phyloP scores from a whole-genome alignment of 1,140 invertebrate genomes.

The Physella acuta region DNA sequence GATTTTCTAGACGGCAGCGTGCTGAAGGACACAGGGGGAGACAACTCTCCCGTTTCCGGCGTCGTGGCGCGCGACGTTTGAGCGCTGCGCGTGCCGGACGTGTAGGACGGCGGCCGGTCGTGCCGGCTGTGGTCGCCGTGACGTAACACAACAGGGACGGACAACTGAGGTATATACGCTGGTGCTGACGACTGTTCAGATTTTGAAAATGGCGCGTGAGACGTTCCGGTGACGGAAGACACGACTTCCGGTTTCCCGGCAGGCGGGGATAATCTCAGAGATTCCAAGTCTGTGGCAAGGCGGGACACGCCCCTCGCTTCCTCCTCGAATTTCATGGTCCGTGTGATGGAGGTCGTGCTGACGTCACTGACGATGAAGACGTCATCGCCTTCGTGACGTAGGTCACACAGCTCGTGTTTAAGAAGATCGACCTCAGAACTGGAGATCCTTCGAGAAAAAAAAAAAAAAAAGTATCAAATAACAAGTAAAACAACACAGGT shows the following conservation, averaged over 20 bases:
- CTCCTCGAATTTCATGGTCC: background rate
- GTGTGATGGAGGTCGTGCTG: background rate
- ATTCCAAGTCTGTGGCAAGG: background rate
- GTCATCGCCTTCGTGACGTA: constrained; percentile 21
- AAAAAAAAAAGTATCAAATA: too few relatives aligned
- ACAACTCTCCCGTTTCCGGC: constrained; percentile 23
- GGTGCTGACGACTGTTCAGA: too few relatives aligned
- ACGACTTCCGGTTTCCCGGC: too few relatives aligned
- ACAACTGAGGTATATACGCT: too few relatives aligned
- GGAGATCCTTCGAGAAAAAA: constrained; percentile 33
- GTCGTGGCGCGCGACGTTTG: constrained; percentile 30
- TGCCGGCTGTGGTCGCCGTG: background rate
- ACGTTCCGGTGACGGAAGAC: too few relatives aligned
- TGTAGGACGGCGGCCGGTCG: constrained; percentile 27
- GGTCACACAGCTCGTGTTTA: constrained; percentile 34
- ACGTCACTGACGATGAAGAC: constrained; percentile 19
- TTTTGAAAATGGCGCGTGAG: too few relatives aligned
- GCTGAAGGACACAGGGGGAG: constrained; percentile 3
- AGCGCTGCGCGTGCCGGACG: constrained; percentile 31
- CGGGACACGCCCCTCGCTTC: background rate
- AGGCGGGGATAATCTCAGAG: background rate
- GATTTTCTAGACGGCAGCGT: constrained; percentile 4
- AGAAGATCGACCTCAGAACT: constrained; percentile 41
- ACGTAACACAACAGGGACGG: background rate
- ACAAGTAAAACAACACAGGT: too few relatives aligned